These are phyloP conservation scores for Eupithecia abbreviata DNA, from an alignment of 2,888 invertebrate species.

Conservation along the genomic window DNA sequence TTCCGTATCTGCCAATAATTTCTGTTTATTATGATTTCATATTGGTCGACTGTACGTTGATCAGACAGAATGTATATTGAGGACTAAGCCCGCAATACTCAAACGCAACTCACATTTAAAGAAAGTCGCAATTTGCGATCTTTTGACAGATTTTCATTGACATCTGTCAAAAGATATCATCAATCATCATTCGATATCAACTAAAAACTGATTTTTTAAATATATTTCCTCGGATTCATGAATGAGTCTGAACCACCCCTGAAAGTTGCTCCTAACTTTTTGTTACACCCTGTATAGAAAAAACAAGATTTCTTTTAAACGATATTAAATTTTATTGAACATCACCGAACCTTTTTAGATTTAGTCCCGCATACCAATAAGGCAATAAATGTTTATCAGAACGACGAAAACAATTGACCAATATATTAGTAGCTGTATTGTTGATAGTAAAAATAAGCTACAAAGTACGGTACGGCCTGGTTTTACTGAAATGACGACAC, in stretches of 20 bases:
- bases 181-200: too few relatives aligned
- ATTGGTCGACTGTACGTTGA: background rate
- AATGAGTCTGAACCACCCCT: too few relatives aligned
- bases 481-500: conserved; percentile 36
- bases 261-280: too few relatives aligned
- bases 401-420: conserved; percentile 74
- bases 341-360: conserved; percentile 69
- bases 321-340: conserved; percentile 73
- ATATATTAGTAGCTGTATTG: conserved; percentile 68
- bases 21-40: background rate
- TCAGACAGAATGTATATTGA: too few relatives aligned
- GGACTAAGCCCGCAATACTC: too few relatives aligned
- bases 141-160: too few relatives aligned
- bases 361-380: conserved; percentile 76
- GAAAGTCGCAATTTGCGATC: too few relatives aligned
- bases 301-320: conserved; percentile 55
- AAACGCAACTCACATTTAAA: too few relatives aligned
- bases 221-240: too few relatives aligned
- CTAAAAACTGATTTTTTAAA: too few relatives aligned
- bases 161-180: too few relatives aligned
- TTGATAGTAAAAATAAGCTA: conserved; percentile 55
- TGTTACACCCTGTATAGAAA: too few relatives aligned
- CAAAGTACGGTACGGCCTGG: conserved; percentile 33
- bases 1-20: background rate
- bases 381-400: conserved; percentile 77